Evolutionary conservation across 37 sponge, comb jelly and placozoan species (phyloP).

Genomic region (Aphrocallistes beatrix): DNA sequence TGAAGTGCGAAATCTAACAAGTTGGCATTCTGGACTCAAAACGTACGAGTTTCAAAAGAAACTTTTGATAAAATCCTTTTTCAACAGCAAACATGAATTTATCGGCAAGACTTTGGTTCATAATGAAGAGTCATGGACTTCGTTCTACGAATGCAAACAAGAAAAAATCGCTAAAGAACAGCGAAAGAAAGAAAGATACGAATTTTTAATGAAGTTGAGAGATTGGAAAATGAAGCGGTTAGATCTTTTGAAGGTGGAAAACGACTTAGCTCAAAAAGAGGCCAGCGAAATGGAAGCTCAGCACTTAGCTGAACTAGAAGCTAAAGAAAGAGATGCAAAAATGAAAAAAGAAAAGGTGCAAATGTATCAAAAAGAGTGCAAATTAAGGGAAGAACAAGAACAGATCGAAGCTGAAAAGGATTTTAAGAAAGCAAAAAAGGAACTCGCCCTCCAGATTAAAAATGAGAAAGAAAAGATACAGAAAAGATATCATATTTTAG

Average conservation of each 20-base stretch:
- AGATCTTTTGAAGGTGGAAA: not conserved
- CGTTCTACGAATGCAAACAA: not conserved
- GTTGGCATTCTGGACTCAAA: not conserved
- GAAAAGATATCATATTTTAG: not conserved
- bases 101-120: not conserved
- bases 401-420: not conserved
- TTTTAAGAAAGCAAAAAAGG: not conserved
- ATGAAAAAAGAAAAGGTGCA: not conserved
- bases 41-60: not conserved
- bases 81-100: not conserved
- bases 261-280: not conserved
- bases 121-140: slow-evolving; percentile 5
- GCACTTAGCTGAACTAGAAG: not conserved
- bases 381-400: not conserved
- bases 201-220: not conserved
- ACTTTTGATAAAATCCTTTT: not conserved
- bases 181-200: not conserved
- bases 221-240: slow-evolving; percentile 11
- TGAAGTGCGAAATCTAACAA: not conserved
- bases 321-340: not conserved
- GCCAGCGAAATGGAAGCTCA: not conserved
- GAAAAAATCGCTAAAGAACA: not conserved
- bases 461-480: not conserved
- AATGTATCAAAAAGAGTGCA: not conserved
- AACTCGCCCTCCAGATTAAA: not conserved